These are phyloP conservation scores for Amniataba percoides DNA, from an alignment of 2,797 vertebrate genomes.

Conservation along the genomic window DNA sequence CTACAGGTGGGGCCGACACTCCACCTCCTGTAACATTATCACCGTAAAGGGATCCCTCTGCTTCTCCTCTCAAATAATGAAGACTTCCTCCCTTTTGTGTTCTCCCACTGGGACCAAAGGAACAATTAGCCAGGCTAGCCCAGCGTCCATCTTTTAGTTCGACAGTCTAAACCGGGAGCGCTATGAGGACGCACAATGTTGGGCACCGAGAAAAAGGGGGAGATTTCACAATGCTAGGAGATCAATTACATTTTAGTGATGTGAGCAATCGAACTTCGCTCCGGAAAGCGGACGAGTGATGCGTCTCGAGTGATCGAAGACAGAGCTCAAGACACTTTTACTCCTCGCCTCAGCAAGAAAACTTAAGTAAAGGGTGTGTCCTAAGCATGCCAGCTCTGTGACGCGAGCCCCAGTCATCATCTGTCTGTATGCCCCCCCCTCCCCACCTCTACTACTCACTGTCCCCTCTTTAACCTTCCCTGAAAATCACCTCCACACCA, in stretches of 20 bases:
- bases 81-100: slow-evolving; percentile 88
- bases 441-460: background rate
- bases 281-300: background rate
- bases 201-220: background rate
- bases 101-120: slow-evolving; percentile 70
- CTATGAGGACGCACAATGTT: background rate
- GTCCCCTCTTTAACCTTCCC: slow-evolving; percentile 63
- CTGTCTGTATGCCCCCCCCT: slow-evolving; percentile 19
- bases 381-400: slow-evolving; percentile 14
- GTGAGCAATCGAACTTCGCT: background rate
- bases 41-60: slow-evolving; percentile 80
- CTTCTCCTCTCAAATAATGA: slow-evolving; percentile 79
- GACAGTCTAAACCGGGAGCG: background rate
- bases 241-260: background rate
- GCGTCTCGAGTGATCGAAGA: background rate
- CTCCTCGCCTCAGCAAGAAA: background rate
- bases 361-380: slow-evolving; percentile 13
- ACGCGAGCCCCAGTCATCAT: slow-evolving; percentile 39
- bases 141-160: slow-evolving; percentile 52
- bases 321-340: background rate
- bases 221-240: background rate
- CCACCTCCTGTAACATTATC: slow-evolving; percentile 86
- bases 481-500: slow-evolving; percentile 76
- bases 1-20: slow-evolving; percentile 84
- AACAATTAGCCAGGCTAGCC: slow-evolving; percentile 69